Base-by-base conservation (phyloP, 1,140 invertebrate genomes). In the Penaeus japonicus region DNA sequence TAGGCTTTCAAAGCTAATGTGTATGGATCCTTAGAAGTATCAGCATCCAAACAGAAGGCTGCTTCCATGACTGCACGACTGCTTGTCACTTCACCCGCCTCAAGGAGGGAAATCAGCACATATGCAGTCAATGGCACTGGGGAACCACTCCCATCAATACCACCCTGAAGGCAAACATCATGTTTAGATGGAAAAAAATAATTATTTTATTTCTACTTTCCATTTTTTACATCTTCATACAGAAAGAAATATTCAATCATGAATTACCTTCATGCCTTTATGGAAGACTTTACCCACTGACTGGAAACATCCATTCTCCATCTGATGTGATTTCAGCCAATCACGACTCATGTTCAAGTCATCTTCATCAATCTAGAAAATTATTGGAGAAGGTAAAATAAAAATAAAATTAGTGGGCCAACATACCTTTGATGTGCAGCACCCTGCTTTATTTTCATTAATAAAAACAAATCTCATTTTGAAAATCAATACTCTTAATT, bases 161-260 rank as follows among this genome's bases (percentile, higher is more conserved):
- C 92, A 97, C 95, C 90, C 95, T 95, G 24, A 97, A 27, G 35
- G 57, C 15, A 47, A 47, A 47, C 47, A 47, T 47, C 35, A 20
- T 75, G 53, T 20, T 18, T 27, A 30, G 27, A n/a, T 47, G 47
- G 15, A 15, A 47, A 47, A 24, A 75, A 77, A 75, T 32, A 80
- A 92, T 91, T 91, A 90, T 47, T 47, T 47, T 12, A 15, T 47
- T 47, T 7, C 15, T 47, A 7, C 7, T 47, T 47, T 39, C 4
- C 12, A 12, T 47, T 47, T 15, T 12, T 1, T 47, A 47, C 0
- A 4, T 47, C 47, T 12, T 47, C 47, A 17, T 95, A 95, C 91
- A 98, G 98, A 90, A 96, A 96, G 57, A 98, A 98, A 92, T 96
- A 96, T 10, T 93, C 39, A 0, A 93, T 93, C 93, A 99, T 98